These are phyloP conservation scores for Kryptopterus vitreolus DNA, from an alignment of 2,797 vertebrate genomes.

Conservation along the genomic window DNA sequence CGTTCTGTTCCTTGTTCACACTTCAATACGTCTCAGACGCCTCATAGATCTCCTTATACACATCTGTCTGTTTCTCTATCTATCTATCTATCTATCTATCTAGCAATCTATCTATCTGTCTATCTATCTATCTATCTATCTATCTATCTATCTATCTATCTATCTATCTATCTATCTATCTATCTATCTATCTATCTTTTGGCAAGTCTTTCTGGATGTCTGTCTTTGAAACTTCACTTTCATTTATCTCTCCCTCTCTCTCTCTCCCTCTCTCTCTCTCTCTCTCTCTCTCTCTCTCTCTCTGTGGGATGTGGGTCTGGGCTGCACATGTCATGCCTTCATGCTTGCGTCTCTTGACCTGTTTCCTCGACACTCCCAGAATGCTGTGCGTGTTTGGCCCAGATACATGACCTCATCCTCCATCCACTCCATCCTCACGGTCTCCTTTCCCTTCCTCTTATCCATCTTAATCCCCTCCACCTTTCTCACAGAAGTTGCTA, in stretches of 20 bases:
- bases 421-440: slow-evolving; percentile 34
- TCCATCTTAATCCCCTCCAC: slow-evolving; percentile 13
- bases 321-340: slow-evolving; percentile 54
- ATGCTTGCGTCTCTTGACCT: slow-evolving; percentile 46
- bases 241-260: too few relatives aligned
- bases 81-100: too few relatives aligned
- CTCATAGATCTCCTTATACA: background rate
- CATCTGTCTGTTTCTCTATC: background rate
- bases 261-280: slow-evolving; percentile 27
- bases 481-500: slow-evolving; percentile 15
- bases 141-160: slow-evolving; percentile 31
- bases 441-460: slow-evolving; percentile 13
- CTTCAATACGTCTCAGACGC: background rate
- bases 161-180: slow-evolving; percentile 28
- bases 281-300: slow-evolving; percentile 32
- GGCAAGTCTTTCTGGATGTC: too few relatives aligned
- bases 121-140: background rate
- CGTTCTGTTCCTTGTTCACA: slow-evolving; percentile 66
- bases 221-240: too few relatives aligned
- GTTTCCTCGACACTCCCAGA: slow-evolving; percentile 32
- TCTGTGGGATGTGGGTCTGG: slow-evolving; percentile 48
- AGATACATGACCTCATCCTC: slow-evolving; percentile 46
- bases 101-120: too few relatives aligned
- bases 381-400: slow-evolving; percentile 34
- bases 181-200: too few relatives aligned